phyloP scores from a whole-genome alignment of 2,888 invertebrate genomes.

The Conus canariensis region DNA sequence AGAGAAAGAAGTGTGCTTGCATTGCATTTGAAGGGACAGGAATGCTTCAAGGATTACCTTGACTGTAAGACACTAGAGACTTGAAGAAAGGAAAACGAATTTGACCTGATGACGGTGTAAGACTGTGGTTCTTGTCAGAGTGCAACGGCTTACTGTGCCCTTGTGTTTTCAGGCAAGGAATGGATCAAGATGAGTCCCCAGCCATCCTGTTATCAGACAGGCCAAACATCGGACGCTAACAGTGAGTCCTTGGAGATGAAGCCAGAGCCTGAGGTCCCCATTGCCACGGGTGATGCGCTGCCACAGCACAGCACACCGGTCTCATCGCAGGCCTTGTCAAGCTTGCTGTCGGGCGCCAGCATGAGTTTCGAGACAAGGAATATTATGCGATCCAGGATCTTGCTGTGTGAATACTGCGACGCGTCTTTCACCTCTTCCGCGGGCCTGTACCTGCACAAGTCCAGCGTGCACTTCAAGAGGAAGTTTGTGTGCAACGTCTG shows the following conservation, averaged over 20 bases:
- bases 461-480: conserved; percentile 30
- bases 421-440: conserved; percentile 11
- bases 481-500: conserved; percentile 20
- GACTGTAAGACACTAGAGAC: too few relatives aligned
- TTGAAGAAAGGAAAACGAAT: too few relatives aligned
- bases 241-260: neutral
- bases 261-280: neutral
- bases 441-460: conserved; percentile 16
- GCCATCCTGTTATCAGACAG: neutral
- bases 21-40: too few relatives aligned
- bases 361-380: neutral
- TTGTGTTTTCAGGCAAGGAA: conserved; percentile 14
- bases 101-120: neutral
- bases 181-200: neutral
- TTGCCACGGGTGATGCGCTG: neutral
- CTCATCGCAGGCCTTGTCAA: neutral
- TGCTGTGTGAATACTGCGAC: conserved; percentile 25
- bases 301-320: neutral
- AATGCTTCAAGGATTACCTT: too few relatives aligned
- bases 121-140: neutral
- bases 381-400: neutral
- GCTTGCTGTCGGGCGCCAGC: neutral
- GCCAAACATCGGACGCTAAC: neutral
- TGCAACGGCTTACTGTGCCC: neutral
- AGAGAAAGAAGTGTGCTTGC: too few relatives aligned